Evolutionary conservation across 1,140 invertebrate species (phyloP), one percentile per base, ranked within the genome.

Genomic region (Trachymyrmex cornetzi): DNA sequence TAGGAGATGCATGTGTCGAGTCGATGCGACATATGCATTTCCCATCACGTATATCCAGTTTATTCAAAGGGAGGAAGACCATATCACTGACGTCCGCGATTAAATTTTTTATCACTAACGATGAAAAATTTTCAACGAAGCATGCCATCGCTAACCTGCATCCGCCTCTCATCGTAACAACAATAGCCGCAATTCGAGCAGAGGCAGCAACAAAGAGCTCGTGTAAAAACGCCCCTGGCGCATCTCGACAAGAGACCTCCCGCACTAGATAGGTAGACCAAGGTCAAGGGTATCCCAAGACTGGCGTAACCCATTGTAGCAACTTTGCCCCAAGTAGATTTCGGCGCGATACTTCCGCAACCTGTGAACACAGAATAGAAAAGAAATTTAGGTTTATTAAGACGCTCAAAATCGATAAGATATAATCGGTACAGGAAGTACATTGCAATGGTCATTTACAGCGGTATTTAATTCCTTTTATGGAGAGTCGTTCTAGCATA

Each of bases 291-390:
- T 90, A 99, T 99, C 19, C 98, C 98, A 19, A 99, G 96, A 59
- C 97, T 97, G 14, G 98, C 98, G 95, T 99, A 99, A 9, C 98
- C 97, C 93, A 99, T 98, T 5, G 98, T 99, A 0, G 98, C 97
- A 44, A 98, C 96, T 94, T 98, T 97, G 0, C 98, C 98, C 55
- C 97, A 95, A 0, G 97, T 96, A n/a, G 97, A 97, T 85, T 96
- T 96, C 1, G 98, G 98, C 0, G 97, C 97, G 44, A 99, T 97
- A 92, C 98, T 98, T 14, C 98, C 98, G 93, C 98, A 99, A 92
- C 98, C 98, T 98, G 96, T 24, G 95, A 95, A 82, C 12, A 77
- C 5, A 14, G n/a, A 69, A 22, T 6, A 77, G 0, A 16, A n/a
- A 22, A 38, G 34, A 61, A 74, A n/a, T 44, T 72, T 14, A 44